These are phyloP conservation scores for Hirtodrosophila alboralis DNA, from an alignment of 2,888 invertebrate genomes.

Conservation along the genomic window DNA sequence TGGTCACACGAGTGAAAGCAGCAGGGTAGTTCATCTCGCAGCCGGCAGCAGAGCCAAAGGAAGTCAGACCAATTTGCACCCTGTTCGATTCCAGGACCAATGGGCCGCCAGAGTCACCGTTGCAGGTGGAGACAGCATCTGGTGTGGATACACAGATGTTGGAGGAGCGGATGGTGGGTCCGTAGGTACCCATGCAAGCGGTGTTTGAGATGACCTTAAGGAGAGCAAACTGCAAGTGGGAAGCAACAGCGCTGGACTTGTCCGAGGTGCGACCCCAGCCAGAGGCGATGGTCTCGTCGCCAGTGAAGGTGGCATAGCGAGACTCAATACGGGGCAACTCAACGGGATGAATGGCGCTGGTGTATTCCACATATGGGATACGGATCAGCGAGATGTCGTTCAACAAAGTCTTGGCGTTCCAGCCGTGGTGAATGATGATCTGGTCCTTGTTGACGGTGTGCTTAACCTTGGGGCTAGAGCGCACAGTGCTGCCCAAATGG, in stretches of 20 bases:
- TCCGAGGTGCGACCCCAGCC: conserved; percentile 80
- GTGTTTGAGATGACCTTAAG: conserved; percentile 63
- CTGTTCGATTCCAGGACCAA: conserved; percentile 50
- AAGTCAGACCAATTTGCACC: conserved; percentile 69
- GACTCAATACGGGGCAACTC: conserved; percentile 52
- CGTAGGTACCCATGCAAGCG: conserved; percentile 56
- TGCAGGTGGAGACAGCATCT: conserved; percentile 60
- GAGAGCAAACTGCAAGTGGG: conserved; percentile 58
- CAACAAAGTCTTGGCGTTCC: conserved; percentile 53
- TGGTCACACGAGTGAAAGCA: conserved; percentile 72
- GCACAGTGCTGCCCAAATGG: conserved; percentile 61
- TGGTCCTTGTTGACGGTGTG: conserved; percentile 42
- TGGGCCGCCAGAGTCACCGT: conserved; percentile 77
- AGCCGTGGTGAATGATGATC: conserved; percentile 59
- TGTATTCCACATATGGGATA: conserved; percentile 55
- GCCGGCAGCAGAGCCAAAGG: conserved; percentile 69
- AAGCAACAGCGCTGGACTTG: conserved; percentile 44
- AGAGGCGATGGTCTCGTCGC: conserved; percentile 65
- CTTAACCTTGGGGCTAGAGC: conserved; percentile 43
- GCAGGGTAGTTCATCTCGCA: conserved; percentile 68
- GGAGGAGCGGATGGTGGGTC: conserved; percentile 33
- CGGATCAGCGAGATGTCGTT: conserved; percentile 74
- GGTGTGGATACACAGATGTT: conserved; percentile 69
- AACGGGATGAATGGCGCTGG: conserved; percentile 54
- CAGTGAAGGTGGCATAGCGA: conserved; percentile 56